Percentiles rank a stretch among this genome's conserved stretches.
These are phyloP conservation scores for Momotus momota DNA, from an alignment of 2,797 vertebrate genomes.

Conservation along the genomic window DNA sequence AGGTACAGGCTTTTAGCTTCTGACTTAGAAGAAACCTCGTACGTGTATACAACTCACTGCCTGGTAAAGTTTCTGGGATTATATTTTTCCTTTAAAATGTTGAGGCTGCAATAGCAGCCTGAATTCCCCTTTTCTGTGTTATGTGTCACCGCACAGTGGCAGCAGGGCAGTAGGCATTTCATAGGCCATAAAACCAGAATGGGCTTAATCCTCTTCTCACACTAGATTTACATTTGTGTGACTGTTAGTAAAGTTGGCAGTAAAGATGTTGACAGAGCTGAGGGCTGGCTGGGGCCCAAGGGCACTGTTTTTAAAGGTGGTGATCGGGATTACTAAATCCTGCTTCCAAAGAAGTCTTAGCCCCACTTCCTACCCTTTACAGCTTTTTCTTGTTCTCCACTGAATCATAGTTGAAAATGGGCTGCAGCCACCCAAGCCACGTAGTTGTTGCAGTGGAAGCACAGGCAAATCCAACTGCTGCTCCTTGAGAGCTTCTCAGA, in stretches of 20 bases:
- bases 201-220: constrained; percentile 63
- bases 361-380: constrained; percentile 17
- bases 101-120: background rate
- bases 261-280: constrained; percentile 59
- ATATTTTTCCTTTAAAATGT: background rate
- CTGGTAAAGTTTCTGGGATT: background rate
- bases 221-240: constrained; percentile 62
- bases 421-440: background rate
- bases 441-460: background rate
- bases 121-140: background rate
- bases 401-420: background rate
- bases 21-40: background rate
- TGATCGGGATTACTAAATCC: constrained; percentile 30
- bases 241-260: constrained; percentile 61
- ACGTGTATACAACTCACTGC: background rate
- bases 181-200: constrained; percentile 59
- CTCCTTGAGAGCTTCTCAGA: background rate
- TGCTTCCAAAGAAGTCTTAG: constrained; percentile 41
- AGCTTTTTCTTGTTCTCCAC: constrained; percentile 32
- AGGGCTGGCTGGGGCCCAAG: constrained; percentile 51
- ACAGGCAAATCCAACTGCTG: background rate
- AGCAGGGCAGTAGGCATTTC: constrained; percentile 14
- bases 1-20: background rate
- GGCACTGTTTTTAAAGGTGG: constrained; percentile 58
- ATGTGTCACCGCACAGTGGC: background rate